Conservation (phyloP, 1,140 invertebrate genomes). For the Drosophila guanche region DNA sequence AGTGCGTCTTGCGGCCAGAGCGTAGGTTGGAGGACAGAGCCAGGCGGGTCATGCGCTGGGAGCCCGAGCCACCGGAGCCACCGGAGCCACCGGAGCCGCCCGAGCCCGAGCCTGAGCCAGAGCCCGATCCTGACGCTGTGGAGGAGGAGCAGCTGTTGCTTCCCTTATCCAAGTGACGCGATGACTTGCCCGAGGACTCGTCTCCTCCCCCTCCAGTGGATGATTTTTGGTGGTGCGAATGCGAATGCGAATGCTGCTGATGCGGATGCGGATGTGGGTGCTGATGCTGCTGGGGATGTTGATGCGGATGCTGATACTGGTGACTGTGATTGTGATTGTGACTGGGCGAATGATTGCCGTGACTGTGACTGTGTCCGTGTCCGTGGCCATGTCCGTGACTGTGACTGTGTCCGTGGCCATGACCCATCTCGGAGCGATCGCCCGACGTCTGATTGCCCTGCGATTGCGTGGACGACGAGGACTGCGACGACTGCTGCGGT, state of each 20-base stretch:
- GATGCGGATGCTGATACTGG: slow-evolving; percentile 10
- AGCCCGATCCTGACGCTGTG: slow-evolving; percentile 12
- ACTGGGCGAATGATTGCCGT: slow-evolving; percentile 12
- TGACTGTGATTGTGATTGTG: slow-evolving; percentile 31
- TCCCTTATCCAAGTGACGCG: slow-evolving; percentile 22
- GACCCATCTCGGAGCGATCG: slow-evolving; percentile 25
- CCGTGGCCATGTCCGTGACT: slow-evolving; percentile 8
- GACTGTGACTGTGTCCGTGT: slow-evolving; percentile 6
- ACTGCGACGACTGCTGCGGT: slow-evolving; percentile 72
- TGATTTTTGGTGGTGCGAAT: slow-evolving; percentile 25
- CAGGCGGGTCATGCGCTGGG: slow-evolving; percentile 53
- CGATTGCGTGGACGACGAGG: slow-evolving; percentile 17
- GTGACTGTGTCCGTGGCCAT: slow-evolving; percentile 21
- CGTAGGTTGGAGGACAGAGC: slow-evolving; percentile 46
- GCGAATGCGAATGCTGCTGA: slow-evolving; percentile 7
- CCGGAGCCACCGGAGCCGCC: background rate
- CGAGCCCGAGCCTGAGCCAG: slow-evolving; percentile 18
- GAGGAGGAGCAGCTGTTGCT: slow-evolving; percentile 49
- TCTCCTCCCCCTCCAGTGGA: slow-evolving; percentile 17
- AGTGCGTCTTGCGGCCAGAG: slow-evolving; percentile 88
- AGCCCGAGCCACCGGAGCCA: background rate
- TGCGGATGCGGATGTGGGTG: slow-evolving; percentile 21
- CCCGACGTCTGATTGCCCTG: slow-evolving; percentile 8
- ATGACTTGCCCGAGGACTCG: slow-evolving; percentile 8
- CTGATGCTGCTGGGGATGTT: slow-evolving; percentile 10